phyloP scores from a whole-genome alignment of 2,113 vertebrate genomes.

The Thalassoma bifasciatum region DNA sequence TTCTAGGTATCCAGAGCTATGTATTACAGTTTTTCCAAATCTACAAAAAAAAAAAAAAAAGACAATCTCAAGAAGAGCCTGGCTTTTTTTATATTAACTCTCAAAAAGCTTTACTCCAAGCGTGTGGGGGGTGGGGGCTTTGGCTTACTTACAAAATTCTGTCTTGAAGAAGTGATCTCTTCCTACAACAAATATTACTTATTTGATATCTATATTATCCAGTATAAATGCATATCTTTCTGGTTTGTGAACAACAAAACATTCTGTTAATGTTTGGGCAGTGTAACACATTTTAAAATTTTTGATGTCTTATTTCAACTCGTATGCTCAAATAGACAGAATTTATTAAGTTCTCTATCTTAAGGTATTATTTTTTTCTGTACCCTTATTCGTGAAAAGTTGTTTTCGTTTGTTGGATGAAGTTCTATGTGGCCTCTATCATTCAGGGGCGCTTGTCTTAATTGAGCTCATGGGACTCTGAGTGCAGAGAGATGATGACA shows the following conservation, averaged over 20 bases:
- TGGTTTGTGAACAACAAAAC: not conserved
- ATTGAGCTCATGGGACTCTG: conserved; percentile 79
- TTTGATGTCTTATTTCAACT: no score
- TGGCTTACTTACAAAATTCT: not conserved
- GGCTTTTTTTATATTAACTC: no score
- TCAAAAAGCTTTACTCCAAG: no score
- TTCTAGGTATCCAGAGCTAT: no score
- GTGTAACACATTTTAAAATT: no score
- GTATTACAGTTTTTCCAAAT: not conserved
- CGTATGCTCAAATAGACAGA: no score
- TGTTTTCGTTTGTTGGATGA: not conserved
- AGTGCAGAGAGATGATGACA: conserved; percentile 26
- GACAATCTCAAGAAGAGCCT: not conserved
- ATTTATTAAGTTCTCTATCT: no score
- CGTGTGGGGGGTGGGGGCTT: no score
- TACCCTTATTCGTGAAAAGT: not conserved
- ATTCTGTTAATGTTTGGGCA: no score
- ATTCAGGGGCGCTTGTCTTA: conserved; percentile 36
- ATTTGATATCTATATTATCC: not conserved
- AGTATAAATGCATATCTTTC: no score
- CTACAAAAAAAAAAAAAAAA: not conserved
- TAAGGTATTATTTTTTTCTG: no score
- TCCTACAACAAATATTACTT: not conserved
- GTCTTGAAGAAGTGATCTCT: not conserved
- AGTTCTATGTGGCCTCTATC: not conserved